Evolutionary conservation across 2,113 vertebrate species (phyloP).

Genomic region (Leiothrix lutea): DNA sequence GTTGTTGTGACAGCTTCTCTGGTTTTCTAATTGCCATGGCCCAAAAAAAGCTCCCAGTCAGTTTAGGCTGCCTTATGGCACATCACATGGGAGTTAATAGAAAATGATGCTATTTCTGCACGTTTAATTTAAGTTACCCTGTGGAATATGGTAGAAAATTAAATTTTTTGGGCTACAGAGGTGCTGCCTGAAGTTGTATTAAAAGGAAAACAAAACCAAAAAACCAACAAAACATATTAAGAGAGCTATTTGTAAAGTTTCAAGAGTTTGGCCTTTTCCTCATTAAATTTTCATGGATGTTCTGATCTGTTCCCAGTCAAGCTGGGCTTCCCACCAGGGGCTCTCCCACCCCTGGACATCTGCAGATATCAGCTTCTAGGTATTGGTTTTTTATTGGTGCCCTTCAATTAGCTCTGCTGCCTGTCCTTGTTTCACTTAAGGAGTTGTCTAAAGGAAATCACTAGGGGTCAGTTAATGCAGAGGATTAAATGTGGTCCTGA

Average conservation of each 20-base stretch:
- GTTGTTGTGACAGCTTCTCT: conserved; percentile 51
- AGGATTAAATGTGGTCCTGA: neutral
- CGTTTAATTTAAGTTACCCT: neutral
- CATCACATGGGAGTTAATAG: neutral
- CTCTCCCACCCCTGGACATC: neutral
- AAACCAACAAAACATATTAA: neutral
- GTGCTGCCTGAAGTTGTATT: neutral
- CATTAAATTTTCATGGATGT: neutral
- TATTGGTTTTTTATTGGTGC: neutral
- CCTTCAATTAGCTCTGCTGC: neutral
- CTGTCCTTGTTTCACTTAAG: neutral
- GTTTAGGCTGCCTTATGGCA: neutral
- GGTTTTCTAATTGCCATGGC: conserved; percentile 25
- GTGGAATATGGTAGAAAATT: conserved; percentile 29
- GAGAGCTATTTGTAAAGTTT: neutral
- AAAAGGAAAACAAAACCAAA: neutral
- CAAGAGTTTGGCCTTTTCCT: neutral
- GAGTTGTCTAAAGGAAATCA: neutral
- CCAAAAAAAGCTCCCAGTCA: conserved; percentile 19
- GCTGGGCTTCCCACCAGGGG: neutral
- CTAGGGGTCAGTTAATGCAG: neutral
- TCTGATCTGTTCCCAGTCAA: neutral
- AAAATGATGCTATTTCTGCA: neutral
- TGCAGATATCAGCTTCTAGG: neutral
- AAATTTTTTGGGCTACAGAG: neutral